These are phyloP conservation scores for Beaufortia kweichowensis DNA, from an alignment of 2,113 vertebrate genomes.

Conservation along the genomic window DNA sequence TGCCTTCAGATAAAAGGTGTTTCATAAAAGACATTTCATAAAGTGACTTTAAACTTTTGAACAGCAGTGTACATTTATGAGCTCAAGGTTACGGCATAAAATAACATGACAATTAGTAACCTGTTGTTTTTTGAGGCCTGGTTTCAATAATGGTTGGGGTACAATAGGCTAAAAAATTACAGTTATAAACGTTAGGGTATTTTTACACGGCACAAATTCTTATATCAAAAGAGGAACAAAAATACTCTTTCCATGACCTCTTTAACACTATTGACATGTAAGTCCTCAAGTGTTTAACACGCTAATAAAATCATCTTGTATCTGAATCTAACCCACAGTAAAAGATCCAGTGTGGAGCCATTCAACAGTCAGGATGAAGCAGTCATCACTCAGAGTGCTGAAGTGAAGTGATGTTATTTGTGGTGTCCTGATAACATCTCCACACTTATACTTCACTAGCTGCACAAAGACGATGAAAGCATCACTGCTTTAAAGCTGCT, in stretches of 20 bases:
- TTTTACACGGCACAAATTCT: not conserved
- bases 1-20: too few species aligned
- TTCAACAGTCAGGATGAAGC: not conserved
- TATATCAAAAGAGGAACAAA: not conserved
- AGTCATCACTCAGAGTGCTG: not conserved
- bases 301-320: not conserved
- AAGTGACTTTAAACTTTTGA: too few species aligned
- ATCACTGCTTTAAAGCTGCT: conserved; percentile 33
- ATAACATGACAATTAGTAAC: too few species aligned
- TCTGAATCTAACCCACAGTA: not conserved
- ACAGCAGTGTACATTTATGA: too few species aligned
- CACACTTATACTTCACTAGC: conserved; percentile 6
- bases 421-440: conserved; percentile 25
- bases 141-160: not conserved
- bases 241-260: not conserved
- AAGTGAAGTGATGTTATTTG: not conserved
- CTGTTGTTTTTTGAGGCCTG: not conserved
- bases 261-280: not conserved
- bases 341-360: not conserved
- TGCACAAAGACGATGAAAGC: conserved; percentile 28
- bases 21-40: too few species aligned
- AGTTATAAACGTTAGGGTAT: not conserved
- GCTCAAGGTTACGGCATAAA: too few species aligned
- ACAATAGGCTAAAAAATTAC: not conserved
- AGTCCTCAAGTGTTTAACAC: not conserved